Evolutionary conservation across 2,797 vertebrate species (phyloP), one percentile per base, ranked within the genome.

Genomic region (Anabas testudineus): DNA sequence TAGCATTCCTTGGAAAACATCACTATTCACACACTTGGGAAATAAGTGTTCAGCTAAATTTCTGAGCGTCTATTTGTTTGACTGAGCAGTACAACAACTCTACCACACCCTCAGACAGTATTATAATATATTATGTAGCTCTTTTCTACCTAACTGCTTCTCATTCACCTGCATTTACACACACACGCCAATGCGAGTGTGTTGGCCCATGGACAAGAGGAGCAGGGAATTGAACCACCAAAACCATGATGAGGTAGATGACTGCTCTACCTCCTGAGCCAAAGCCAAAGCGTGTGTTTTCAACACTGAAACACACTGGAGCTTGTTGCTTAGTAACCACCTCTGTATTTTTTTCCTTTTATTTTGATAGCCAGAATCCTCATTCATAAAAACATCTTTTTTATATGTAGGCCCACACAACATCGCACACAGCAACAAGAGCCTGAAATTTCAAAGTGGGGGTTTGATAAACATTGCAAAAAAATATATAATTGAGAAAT

Each of bases 311-410:
- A 76, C 83, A 70, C 63, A 75, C 55, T 39, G 49, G 39, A 37
- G 74, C 81, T 62, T 80, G 91, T 92, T 92, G 91, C 91, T 85
- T 86, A 78, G 91, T 84, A 92, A 93, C 90, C 73, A 62, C 64
- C 37, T 69, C 60, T 81, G 54, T 32, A 12, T 1, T 41, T 58
- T 39, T 7, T 28, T 32, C 46, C 55, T 45, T 47, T 26, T 48
- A 66, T 62, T 56, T 65, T 74, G 16, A 86, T 78, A 56, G 28
- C 71, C 62, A 47, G 70, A 76, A 68, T 81, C 70, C 70, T 83
- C 79, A 86, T 90, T 90, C 84, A 89, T 81, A 82, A 84, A 90
- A 79, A 48, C 54, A 26, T 24, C 0, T 37, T 52, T 69, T 53
- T 61, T 15, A 21, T 49, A 53, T 58, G 41, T 65, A 10, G 30